These are phyloP conservation scores for Diloba caeruleocephala DNA, from an alignment of 2,888 invertebrate genomes.

Conservation along the genomic window DNA sequence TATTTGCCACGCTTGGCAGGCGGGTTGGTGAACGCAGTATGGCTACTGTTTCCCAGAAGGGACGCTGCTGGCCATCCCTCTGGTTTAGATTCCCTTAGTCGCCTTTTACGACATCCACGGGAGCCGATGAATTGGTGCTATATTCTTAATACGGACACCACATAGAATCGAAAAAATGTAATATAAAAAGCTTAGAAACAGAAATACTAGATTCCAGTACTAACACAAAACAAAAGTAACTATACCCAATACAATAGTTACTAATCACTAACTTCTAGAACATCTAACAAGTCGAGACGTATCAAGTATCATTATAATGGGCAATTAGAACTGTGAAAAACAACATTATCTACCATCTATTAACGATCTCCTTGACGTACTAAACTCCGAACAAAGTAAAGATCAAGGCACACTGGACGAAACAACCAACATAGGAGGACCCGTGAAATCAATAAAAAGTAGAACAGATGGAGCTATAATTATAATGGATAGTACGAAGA, in stretches of 20 bases:
- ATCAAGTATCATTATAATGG: conserved; percentile 87
- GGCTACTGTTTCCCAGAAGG: no score
- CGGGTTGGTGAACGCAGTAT: no score
- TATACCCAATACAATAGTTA: conserved; percentile 33
- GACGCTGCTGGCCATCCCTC: no score
- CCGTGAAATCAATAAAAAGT: conserved; percentile 13
- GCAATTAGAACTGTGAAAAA: conserved; percentile 85
- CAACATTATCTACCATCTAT: conserved; percentile 56
- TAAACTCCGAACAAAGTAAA: conserved; percentile 4
- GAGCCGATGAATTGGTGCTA: no score
- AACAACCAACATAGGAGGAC: conserved; percentile 38
- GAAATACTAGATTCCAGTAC: no score
- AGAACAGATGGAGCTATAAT: conserved; percentile 40
- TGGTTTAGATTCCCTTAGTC: no score
- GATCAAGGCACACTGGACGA: conserved; percentile 19
- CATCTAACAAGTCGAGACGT: conserved; percentile 61
- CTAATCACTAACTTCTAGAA: conserved; percentile 31
- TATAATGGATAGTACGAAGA: conserved; percentile 62
- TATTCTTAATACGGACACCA: no score
- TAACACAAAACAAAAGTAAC: conserved; percentile 15
- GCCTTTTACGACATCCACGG: no score
- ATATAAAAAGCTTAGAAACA: no score
- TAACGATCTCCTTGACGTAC: conserved; percentile 10
- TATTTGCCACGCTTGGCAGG: no score
- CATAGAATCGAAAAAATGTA: no score